A percentile compares a stretch with the other conserved stretches of the same genome.
phyloP scores from a whole-genome alignment of 2,888 invertebrate species.

The Diaphora mendica region DNA sequence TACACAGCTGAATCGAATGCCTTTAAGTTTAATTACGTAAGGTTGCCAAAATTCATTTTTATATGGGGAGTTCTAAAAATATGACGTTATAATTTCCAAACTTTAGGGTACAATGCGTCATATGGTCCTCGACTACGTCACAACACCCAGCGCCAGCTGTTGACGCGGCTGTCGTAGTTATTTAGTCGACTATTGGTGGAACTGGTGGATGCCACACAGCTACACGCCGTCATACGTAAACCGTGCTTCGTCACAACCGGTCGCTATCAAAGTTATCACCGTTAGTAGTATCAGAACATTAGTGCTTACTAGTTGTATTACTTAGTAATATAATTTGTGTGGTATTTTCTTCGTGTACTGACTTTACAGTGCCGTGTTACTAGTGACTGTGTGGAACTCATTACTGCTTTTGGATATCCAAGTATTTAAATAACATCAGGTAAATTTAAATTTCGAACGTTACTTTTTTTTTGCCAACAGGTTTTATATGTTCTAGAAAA shows the following conservation, averaged over 20 bases:
- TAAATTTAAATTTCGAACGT: slow-evolving; percentile 11
- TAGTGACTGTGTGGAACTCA: slow-evolving; percentile 24
- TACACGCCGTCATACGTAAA: slow-evolving; percentile 70
- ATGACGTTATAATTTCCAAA: slow-evolving; percentile 41
- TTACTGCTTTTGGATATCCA: slow-evolving; percentile 23
- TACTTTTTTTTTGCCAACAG: not conserved
- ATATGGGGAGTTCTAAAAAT: slow-evolving; percentile 12
- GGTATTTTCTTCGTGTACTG: slow-evolving; percentile 31
- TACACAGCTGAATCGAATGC: not conserved
- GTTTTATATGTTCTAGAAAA: slow-evolving; percentile 11
- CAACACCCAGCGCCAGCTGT: slow-evolving; percentile 40
- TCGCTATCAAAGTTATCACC: slow-evolving; percentile 64
- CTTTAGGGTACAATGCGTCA: slow-evolving; percentile 25
- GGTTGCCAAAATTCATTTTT: not conserved
- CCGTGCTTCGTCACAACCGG: slow-evolving; percentile 57
- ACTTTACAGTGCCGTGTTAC: slow-evolving; percentile 21
- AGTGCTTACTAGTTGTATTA: slow-evolving; percentile 53
- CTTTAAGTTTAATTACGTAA: slow-evolving; percentile 3
- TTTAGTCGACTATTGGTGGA: slow-evolving; percentile 52
- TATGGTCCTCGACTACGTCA: slow-evolving; percentile 45
- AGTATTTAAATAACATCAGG: slow-evolving; percentile 36
- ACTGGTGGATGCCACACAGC: no score
- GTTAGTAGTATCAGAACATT: slow-evolving; percentile 69
- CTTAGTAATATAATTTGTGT: slow-evolving; percentile 18
- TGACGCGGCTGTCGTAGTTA: slow-evolving; percentile 58